phyloP scores from a whole-genome alignment of 2,888 invertebrate genomes.

The Dichetophora obliterata region DNA sequence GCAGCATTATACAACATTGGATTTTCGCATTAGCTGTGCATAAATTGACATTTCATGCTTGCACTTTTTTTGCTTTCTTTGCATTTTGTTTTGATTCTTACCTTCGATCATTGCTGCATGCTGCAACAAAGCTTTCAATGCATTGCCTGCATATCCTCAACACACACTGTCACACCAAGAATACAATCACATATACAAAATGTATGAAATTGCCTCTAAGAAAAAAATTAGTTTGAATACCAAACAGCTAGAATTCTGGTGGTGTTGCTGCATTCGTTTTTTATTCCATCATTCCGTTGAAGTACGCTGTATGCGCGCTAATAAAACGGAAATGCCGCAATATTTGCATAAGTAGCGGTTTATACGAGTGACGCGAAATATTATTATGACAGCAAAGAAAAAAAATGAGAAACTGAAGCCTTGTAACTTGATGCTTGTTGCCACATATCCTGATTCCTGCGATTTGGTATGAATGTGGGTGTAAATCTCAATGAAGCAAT shows the following conservation, averaged over 20 bases:
- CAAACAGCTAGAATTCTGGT: not conserved
- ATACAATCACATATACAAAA: not conserved
- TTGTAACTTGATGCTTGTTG: slow-evolving; percentile 15
- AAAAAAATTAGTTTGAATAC: slow-evolving; percentile 10
- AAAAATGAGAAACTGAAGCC: not conserved
- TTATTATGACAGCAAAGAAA: slow-evolving; percentile 33
- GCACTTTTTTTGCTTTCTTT: not conserved
- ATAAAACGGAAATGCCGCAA: slow-evolving; percentile 31
- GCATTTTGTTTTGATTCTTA: not conserved
- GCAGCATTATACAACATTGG: too few relatives aligned
- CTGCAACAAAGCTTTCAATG: not conserved
- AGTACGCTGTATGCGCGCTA: not conserved
- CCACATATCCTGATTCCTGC: slow-evolving; percentile 1
- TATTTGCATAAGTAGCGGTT: slow-evolving; percentile 31
- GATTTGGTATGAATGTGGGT: not conserved
- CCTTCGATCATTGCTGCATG: not conserved
- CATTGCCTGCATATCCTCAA: slow-evolving; percentile 7
- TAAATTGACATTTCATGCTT: slow-evolving; percentile 17
- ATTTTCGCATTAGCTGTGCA: slow-evolving; percentile 17
- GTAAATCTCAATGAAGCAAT: not conserved
- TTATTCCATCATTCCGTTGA: not conserved
- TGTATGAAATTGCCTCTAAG: slow-evolving; percentile 16
- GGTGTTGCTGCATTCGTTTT: not conserved
- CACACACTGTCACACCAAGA: not conserved
- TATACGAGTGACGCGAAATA: slow-evolving; percentile 24